phyloP scores from a whole-genome alignment of 2,113 vertebrate genomes.

The Sapajus apella region DNA sequence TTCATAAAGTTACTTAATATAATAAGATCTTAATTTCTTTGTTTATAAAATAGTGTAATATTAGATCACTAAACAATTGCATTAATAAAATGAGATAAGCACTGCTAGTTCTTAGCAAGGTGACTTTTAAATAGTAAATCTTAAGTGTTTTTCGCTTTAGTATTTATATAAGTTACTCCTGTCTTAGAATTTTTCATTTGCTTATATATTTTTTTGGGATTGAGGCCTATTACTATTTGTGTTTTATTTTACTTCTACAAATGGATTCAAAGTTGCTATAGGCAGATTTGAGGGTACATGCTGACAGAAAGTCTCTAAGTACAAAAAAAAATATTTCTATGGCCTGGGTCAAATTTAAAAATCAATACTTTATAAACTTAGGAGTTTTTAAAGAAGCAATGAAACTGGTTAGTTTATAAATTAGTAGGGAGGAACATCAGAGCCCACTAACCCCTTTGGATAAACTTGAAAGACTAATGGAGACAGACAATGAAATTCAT shows the following conservation, averaged over 20 bases:
- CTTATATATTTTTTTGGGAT: not conserved
- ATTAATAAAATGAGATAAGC: not conserved
- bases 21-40: not conserved
- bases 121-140: not conserved
- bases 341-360: slow-evolving; percentile 7
- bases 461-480: not conserved
- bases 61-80: not conserved
- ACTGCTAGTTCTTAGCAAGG: not conserved
- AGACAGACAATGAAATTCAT: not conserved
- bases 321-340: not conserved
- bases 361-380: not conserved
- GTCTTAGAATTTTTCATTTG: not conserved
- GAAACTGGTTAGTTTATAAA: not conserved
- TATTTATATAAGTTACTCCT: not conserved
- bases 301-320: slow-evolving; percentile 3
- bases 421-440: not conserved
- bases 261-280: not conserved
- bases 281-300: not conserved
- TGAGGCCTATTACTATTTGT: not conserved
- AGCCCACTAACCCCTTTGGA: not conserved
- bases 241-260: slow-evolving; percentile 27
- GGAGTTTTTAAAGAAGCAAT: not conserved
- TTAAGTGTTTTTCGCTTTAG: not conserved
- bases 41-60: not conserved
- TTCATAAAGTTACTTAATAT: not conserved